Evolutionary conservation across 2,113 vertebrate genomes (phyloP).

Genomic region (Bambusicola thoracicus): DNA sequence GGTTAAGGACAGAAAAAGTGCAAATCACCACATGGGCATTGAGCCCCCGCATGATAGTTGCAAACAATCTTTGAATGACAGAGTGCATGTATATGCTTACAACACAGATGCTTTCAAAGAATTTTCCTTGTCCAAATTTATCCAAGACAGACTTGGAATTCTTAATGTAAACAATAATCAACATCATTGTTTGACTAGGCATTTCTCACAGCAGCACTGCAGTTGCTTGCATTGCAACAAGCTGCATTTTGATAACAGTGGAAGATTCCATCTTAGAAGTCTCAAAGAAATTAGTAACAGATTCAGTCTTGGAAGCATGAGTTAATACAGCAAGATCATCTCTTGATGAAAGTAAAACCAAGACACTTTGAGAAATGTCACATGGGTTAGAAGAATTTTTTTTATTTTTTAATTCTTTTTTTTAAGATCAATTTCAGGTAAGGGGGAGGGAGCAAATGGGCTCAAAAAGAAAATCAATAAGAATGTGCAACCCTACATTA

Average conservation of each 20-base stretch:
- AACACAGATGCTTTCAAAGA: not conserved
- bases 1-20: not conserved
- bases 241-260: not conserved
- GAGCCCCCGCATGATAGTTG: not conserved
- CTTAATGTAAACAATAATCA: not conserved
- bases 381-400: not conserved
- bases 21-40: not conserved
- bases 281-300: not conserved
- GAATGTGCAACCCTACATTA: not conserved
- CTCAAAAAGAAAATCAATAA: not conserved
- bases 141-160: not conserved
- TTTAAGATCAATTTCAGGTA: not conserved
- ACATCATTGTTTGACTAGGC: not conserved
- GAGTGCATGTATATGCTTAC: not conserved
- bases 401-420: too few species aligned
- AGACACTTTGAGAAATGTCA: not conserved
- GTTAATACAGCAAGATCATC: not conserved
- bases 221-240: not conserved
- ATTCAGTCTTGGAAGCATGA: not conserved
- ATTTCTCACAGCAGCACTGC: not conserved
- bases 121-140: not conserved
- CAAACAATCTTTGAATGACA: not conserved
- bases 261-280: not conserved
- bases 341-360: not conserved
- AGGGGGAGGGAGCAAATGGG: not conserved